These are phyloP conservation scores for Oryctolagus cuniculus DNA, from an alignment of 2,113 vertebrate species.

Conservation along the genomic window mOryCun1.1 NC_091436.1:78631501-78632000, in stretches of 20 bases:
- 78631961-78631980: neutral
- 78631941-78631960: neutral
- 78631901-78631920: neutral
- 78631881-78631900: slow-evolving; percentile 18
- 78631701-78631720: neutral
- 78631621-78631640: neutral
- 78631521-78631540: neutral
- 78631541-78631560: neutral
- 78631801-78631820: neutral
- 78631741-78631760: neutral
- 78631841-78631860: neutral
- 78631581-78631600: neutral
- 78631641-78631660: neutral
- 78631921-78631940: neutral
- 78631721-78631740: neutral
- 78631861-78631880: neutral
- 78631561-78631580: neutral
- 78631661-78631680: neutral
- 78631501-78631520: neutral
- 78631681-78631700: neutral
- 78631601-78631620: neutral
- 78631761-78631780: neutral
- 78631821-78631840: neutral
- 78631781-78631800: neutral
- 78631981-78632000: neutral